Conservation (phyloP, 2,113 vertebrate species). For the Sceloporus tristichus region DNA sequence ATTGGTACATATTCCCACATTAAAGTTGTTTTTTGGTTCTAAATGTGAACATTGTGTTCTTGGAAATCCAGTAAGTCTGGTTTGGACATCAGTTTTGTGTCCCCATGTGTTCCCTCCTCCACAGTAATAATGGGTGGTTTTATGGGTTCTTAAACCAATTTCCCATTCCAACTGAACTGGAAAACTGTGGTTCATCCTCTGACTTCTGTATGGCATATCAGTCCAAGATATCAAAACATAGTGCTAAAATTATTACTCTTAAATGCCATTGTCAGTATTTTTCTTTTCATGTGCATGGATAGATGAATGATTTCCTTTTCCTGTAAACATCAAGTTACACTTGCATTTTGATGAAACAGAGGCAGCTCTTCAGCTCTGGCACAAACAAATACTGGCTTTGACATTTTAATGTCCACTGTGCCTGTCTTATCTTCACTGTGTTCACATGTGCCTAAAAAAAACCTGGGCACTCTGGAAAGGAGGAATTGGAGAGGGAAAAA, state of each 20-base stretch:
- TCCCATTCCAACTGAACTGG: not conserved
- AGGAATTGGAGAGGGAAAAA: slow-evolving; percentile 27
- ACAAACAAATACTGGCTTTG: slow-evolving; percentile 33
- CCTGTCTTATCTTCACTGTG: slow-evolving; percentile 43
- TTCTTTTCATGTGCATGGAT: not conserved
- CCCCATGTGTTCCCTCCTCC: not conserved
- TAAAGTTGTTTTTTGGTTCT: not conserved
- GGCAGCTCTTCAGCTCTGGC: not conserved
- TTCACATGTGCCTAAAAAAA: slow-evolving; percentile 31
- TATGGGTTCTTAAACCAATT: not conserved
- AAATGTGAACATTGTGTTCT: not conserved
- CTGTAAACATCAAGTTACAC: not conserved
- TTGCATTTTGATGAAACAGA: not conserved
- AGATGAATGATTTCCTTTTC: not conserved
- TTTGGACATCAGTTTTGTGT: not conserved
- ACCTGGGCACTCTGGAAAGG: slow-evolving; percentile 63
- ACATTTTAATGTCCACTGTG: slow-evolving; percentile 35
- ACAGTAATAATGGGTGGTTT: not conserved
- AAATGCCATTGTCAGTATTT: not conserved
- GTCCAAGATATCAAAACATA: not conserved
- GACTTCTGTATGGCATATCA: not conserved
- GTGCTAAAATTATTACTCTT: not conserved
- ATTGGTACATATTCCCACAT: not conserved
- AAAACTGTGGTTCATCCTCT: not conserved
- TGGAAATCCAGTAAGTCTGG: not conserved